These are phyloP conservation scores for Nothocercus julius DNA, from an alignment of 2,113 vertebrate species.

Conservation along the genomic window DNA sequence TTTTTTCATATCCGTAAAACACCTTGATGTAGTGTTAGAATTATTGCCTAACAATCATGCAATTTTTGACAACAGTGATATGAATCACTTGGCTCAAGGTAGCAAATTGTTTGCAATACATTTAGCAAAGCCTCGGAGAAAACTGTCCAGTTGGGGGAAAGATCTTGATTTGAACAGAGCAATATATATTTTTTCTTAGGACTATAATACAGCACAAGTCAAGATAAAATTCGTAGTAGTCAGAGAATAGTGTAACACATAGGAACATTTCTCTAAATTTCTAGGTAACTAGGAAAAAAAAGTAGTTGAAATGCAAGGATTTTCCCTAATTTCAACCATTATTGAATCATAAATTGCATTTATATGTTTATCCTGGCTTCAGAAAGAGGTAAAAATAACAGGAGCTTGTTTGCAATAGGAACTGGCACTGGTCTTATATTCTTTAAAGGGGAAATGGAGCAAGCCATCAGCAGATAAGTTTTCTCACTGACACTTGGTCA, in stretches of 20 bases:
- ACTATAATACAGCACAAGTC: background rate
- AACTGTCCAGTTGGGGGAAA: background rate
- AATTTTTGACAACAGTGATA: background rate
- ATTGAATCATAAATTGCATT: background rate
- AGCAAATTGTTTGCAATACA: background rate
- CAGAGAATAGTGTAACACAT: background rate
- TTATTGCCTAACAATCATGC: background rate
- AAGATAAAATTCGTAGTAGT: background rate
- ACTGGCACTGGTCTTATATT: background rate
- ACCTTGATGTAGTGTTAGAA: background rate
- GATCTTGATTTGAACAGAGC: background rate
- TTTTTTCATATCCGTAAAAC: background rate
- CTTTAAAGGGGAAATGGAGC: background rate
- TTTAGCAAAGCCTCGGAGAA: background rate
- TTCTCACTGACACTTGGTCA: background rate
- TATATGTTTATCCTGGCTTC: background rate
- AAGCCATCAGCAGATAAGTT: background rate
- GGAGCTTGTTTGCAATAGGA: background rate
- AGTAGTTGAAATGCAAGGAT: background rate
- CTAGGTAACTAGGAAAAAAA: background rate
- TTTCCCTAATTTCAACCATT: background rate
- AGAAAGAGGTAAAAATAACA: background rate
- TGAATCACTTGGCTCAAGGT: background rate
- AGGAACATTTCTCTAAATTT: background rate
- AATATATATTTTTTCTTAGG: background rate